Evolutionary conservation across 1,140 invertebrate species (phyloP), one percentile per base, ranked within the genome.

Genomic region (Pseudomyrmex flavicornis): DNA sequence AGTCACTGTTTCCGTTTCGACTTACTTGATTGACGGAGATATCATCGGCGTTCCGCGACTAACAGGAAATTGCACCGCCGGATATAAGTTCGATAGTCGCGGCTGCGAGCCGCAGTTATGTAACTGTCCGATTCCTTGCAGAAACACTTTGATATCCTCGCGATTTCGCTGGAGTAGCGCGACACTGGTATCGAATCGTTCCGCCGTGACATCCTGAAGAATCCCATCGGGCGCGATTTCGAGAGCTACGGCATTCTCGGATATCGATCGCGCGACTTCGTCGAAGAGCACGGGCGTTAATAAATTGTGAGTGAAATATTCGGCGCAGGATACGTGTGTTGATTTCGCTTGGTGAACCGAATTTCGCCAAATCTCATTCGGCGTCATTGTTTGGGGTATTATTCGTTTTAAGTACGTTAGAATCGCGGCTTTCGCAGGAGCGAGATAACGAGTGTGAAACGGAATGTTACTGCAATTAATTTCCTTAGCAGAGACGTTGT

Each of bases 301-400:
- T 17, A 98, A 93, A 93, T 98, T 99, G 92, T 98, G 98, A 3
- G 97, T 97, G 90, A 98, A 97, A 92, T 99, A 99, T 88, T 97
- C 97, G 12, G 98, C 96, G 13, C 22, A 65, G 5, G 35, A 65
- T 35, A 7, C 5, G 4, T 35, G 35, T 7, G 5, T 35, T n/a
- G 46, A 65, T 46, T 46, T 8, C 8, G 5, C 9, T 1, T 46
- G 15, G 26, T 2, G 0, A 46, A 12, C 2, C 8, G 1, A 17
- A 4, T 0, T 56, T 26, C 2, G 48, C 68, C 68, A 70, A 10
- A 35, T 54, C 0, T n/a, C 13, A 3, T 5, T 26, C 8, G 10
- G 7, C 1, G 3, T 70, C 22, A 70, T 35, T 5, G 15, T 35
- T 2, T 70, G 13, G 7, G 68, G 22, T 35, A 70, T 54, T 54